phyloP scores from a whole-genome alignment of 2,113 vertebrate genomes.

The Thunnus thynnus region DNA sequence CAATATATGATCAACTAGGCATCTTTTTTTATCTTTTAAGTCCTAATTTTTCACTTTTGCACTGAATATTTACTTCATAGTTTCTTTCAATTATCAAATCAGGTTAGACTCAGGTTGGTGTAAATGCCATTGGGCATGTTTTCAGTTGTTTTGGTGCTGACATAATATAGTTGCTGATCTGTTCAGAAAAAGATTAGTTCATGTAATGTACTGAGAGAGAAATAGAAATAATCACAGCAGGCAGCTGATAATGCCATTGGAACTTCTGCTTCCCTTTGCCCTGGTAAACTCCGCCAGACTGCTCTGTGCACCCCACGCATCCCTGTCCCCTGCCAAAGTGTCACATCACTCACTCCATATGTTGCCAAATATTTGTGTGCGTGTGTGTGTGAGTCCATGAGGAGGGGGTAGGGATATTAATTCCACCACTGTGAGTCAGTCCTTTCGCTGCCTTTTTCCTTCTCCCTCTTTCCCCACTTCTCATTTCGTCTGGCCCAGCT shows the following conservation, averaged over 20 bases:
- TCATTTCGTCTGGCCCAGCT: conserved; percentile 60
- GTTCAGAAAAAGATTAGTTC: conserved; percentile 22
- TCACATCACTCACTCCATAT: conserved; percentile 67
- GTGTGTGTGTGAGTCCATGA: conserved; percentile 24
- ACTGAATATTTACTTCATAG: background rate
- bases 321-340: conserved; percentile 60
- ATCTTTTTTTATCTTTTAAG: too few species aligned
- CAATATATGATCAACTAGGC: background rate
- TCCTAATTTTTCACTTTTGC: background rate
- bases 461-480: conserved; percentile 50
- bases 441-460: conserved; percentile 56
- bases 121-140: conserved; percentile 11
- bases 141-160: background rate
- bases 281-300: conserved; percentile 48
- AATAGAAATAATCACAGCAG: conserved; percentile 42
- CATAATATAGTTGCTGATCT: conserved; percentile 7
- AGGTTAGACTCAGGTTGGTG: background rate
- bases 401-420: conserved; percentile 60
- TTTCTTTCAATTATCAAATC: background rate
- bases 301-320: background rate
- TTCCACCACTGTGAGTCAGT: conserved; percentile 66
- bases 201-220: conserved; percentile 17
- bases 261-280: conserved; percentile 61
- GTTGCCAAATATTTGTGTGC: conserved; percentile 75
- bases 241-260: conserved; percentile 58